Conservation (phyloP, 2,797 vertebrate genomes). For the Danio tinwini region DNA sequence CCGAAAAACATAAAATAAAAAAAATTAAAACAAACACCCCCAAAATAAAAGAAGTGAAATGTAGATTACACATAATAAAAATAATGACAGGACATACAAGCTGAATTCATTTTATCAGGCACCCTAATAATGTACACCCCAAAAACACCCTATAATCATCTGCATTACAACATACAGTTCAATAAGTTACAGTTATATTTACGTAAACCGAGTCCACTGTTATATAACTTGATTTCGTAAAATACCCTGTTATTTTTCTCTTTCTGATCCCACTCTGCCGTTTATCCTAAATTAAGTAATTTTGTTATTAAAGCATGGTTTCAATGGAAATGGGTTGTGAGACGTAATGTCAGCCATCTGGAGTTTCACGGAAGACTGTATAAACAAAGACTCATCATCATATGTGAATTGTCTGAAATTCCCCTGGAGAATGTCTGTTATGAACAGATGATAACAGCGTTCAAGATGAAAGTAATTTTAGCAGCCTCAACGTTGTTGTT, state of each 20-base stretch:
- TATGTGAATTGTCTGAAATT: neutral
- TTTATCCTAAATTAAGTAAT: neutral
- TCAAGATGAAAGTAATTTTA: neutral
- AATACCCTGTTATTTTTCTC: neutral
- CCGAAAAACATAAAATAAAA: constrained; percentile 18
- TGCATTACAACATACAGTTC: neutral
- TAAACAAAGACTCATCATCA: constrained; percentile 18
- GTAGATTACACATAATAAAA: too few species aligned
- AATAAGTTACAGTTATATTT: neutral
- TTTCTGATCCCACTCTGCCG: neutral
- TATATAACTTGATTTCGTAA: neutral
- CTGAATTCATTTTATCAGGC: neutral
- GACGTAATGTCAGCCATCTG: constrained; percentile 18
- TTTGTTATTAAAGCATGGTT: constrained; percentile 11
- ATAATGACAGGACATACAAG: too few species aligned
- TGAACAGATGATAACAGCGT: constrained; percentile 6
- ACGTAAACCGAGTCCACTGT: neutral
- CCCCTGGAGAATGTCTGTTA: neutral
- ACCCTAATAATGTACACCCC: too few species aligned
- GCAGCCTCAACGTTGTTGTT: neutral
- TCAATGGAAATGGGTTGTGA: constrained; percentile 9
- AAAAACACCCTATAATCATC: neutral
- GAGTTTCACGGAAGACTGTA: constrained; percentile 8
- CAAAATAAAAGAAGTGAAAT: constrained; percentile 59
- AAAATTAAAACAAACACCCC: constrained; percentile 57